Conservation (phyloP, 2,797 vertebrate genomes). For the Macropodus opercularis region DNA sequence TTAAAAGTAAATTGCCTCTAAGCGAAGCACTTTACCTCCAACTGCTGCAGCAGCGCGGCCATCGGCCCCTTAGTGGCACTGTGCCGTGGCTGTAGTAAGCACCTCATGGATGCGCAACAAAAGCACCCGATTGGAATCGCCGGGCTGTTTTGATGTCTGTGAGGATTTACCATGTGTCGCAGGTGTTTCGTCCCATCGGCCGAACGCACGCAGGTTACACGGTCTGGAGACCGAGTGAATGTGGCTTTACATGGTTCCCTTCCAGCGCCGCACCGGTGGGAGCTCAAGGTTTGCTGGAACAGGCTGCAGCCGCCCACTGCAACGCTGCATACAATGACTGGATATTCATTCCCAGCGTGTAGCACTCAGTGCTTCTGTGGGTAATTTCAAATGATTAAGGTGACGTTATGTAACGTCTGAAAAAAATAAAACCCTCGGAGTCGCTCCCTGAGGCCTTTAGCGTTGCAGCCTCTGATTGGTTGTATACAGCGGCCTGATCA, state of each 20-base stretch:
- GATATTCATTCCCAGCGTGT: conserved; percentile 12
- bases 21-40: conserved; percentile 8
- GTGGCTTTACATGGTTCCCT: background rate
- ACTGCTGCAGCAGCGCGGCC: background rate
- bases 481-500: too few species aligned
- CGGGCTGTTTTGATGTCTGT: too few species aligned
- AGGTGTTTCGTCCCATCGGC: conserved; percentile 5
- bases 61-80: conserved; percentile 12
- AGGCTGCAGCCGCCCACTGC: background rate
- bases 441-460: too few species aligned
- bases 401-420: background rate
- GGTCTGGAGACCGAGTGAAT: background rate
- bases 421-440: background rate
- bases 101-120: too few species aligned
- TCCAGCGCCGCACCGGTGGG: background rate
- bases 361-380: conserved; percentile 1
- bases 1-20: conserved; percentile 23
- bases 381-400: conserved; percentile 7
- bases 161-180: background rate
- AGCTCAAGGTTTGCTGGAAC: conserved; percentile 16
- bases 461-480: too few species aligned
- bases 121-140: too few species aligned
- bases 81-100: too few species aligned
- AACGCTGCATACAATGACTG: conserved; percentile 1
- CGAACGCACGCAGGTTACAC: conserved; percentile 1